phyloP scores from a whole-genome alignment of 2,797 vertebrate genomes.

The Semaprochilodus insignis region DNA sequence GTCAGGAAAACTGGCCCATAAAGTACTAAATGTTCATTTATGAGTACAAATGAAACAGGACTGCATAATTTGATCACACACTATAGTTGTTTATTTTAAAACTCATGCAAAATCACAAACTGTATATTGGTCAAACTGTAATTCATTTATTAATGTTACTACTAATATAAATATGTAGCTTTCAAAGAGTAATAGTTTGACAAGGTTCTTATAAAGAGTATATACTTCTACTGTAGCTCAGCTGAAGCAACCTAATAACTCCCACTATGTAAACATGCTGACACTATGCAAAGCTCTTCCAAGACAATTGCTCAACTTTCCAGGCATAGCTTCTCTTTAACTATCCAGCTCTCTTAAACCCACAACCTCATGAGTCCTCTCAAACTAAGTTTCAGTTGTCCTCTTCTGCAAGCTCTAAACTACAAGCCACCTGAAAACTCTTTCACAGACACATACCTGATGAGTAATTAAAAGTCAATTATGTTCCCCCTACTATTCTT shows the following conservation, averaged over 20 bases:
- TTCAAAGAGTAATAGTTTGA: background rate
- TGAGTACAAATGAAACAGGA: background rate
- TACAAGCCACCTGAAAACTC: background rate
- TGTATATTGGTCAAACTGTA: background rate
- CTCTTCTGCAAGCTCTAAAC: background rate
- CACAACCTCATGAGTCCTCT: background rate
- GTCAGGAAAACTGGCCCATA: background rate
- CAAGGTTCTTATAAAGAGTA: background rate
- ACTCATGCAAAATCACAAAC: background rate
- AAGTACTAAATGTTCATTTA: background rate
- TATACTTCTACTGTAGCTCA: background rate
- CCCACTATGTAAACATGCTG: background rate
- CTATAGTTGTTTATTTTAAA: background rate
- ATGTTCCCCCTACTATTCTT: background rate
- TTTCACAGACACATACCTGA: background rate
- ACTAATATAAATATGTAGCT: background rate
- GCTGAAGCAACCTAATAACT: background rate
- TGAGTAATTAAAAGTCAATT: conserved; percentile 10
- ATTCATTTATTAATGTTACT: background rate
- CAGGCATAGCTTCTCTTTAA: background rate
- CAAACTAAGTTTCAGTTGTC: background rate
- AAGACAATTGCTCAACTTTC: background rate
- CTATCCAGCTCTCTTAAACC: background rate
- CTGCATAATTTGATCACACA: background rate
- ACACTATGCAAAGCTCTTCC: conserved; percentile 1